Evolutionary conservation across 2,888 invertebrate species (phyloP), one percentile per base, ranked within the genome.

Genomic region (Xylota segnis): DNA sequence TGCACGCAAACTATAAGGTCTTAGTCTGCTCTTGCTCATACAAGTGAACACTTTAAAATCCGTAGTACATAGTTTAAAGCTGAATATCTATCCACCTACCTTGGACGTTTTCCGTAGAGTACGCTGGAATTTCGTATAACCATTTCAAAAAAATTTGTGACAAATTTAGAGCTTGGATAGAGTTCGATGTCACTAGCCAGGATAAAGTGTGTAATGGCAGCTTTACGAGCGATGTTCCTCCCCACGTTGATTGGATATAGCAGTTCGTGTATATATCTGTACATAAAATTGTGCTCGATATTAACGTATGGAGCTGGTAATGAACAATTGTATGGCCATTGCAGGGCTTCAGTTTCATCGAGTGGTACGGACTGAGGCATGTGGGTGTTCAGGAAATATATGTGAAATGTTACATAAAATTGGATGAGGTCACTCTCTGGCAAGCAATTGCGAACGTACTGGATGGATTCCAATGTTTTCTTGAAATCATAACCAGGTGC

Each of bases 181-280:
- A 98, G 94, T 91, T 98, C 97, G 88, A 97, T 96, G 90, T 98
- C 97, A 63, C 96, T 96, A 5, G 97, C 95, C 52, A 97, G 93
- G 40, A 97, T 94, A 90, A 94, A 97, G 90, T 96, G 94, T 0
- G 97, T 97, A 58, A 95, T 94, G 0, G 96, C 96, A 40, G 95
- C 94, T 88, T 96, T 95, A 18, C 97, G 93, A 0, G 97, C 97
- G 5, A 97, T 94, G 91, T 97, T 97, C 16, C 97, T 93, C 0
- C 96, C 97, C 4, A 97, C 96, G 91, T 98, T 98, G 70, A 98
- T 96, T 0, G 97, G 97, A 90, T 97, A 98, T 4, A 96, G 92
- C 12, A 97, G 93, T 88, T 95, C 96, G 89, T 96, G 95, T 88
- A 94, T 93, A 76, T 94, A 94, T 92, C 95, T 96, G 92, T 96